These are phyloP conservation scores for Lutraria rhynchaena DNA, from an alignment of 1,140 invertebrate species.

Conservation along the genomic window DNA sequence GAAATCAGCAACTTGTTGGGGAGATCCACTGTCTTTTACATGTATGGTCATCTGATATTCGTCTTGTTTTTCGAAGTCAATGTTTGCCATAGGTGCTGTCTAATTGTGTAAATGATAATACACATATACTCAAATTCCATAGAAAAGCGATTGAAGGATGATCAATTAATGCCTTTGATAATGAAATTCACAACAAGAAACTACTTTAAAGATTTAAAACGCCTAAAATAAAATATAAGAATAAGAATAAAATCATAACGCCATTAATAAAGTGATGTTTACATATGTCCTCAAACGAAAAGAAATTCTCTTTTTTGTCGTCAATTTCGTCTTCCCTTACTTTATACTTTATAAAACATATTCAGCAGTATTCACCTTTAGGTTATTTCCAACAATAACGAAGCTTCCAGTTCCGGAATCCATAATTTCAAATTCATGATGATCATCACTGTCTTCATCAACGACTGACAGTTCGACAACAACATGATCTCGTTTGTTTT, in stretches of 20 bases:
- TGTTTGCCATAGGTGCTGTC: slow-evolving; percentile 31
- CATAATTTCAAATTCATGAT: slow-evolving; percentile 56
- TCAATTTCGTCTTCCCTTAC: too few species aligned
- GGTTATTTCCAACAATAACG: slow-evolving; percentile 44
- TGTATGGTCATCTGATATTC: slow-evolving; percentile 37
- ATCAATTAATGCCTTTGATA: too few species aligned
- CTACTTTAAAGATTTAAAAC: too few species aligned
- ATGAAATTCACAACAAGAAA: too few species aligned
- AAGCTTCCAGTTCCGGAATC: slow-evolving; percentile 49
- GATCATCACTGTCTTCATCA: slow-evolving; percentile 68
- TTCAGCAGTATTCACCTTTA: slow-evolving; percentile 65
- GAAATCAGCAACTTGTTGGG: slow-evolving; percentile 45
- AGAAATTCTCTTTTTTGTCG: too few species aligned
- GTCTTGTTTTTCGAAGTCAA: slow-evolving; percentile 44
- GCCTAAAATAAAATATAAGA: too few species aligned
- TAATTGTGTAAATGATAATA: background rate
- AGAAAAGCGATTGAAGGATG: background rate
- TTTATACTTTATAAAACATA: too few species aligned
- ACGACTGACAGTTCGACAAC: slow-evolving; percentile 51
- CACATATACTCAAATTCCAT: background rate
- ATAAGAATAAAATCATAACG: too few species aligned
- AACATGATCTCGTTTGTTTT: slow-evolving; percentile 46
- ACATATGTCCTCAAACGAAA: too few species aligned
- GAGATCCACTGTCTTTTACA: slow-evolving; percentile 48
- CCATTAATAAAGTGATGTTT: too few species aligned